phyloP scores from a whole-genome alignment of 1,140 invertebrate species.

The Chelonus insularis region DNA sequence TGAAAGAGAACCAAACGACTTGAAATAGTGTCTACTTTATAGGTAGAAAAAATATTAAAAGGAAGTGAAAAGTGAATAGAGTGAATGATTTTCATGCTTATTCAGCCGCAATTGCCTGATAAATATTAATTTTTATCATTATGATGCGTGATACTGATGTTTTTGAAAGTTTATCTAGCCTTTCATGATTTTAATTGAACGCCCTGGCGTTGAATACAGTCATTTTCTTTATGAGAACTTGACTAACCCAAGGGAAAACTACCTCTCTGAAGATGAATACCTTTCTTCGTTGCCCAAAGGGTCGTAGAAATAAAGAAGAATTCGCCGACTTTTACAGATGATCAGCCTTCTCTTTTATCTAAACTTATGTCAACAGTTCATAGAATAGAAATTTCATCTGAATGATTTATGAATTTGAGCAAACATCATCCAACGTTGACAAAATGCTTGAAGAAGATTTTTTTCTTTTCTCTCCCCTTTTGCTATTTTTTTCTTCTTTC shows the following conservation, averaged over 20 bases:
- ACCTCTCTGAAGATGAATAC: slow-evolving; percentile 8
- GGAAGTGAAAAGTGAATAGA: not conserved
- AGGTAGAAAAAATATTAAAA: not conserved
- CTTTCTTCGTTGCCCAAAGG: not conserved
- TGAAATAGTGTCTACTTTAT: slow-evolving; percentile 14
- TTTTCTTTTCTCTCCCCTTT: not conserved
- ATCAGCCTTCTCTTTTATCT: not conserved
- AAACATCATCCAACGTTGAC: slow-evolving; percentile 21
- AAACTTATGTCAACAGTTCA: slow-evolving; percentile 11
- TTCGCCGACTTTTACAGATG: not conserved
- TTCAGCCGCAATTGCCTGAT: slow-evolving; percentile 13
- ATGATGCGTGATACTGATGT: not conserved
- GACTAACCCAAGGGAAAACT: slow-evolving; percentile 15
- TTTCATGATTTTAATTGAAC: slow-evolving; percentile 13
- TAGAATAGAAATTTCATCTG: slow-evolving; percentile 4
- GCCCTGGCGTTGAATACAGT: not conserved
- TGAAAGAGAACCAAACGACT: slow-evolving; percentile 13
- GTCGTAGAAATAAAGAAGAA: not conserved
- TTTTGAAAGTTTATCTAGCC: not conserved
- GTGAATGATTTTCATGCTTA: not conserved
- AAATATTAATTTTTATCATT: slow-evolving; percentile 21
- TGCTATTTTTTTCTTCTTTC: not conserved
- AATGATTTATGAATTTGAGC: slow-evolving; percentile 23
- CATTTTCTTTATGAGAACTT: slow-evolving; percentile 2
- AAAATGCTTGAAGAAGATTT: not conserved